Percentiles rank a stretch among this genome's conserved stretches.
These are phyloP conservation scores for Phragmatobia fuliginosa DNA, from an alignment of 2,888 invertebrate species.

Conservation along the genomic window DNA sequence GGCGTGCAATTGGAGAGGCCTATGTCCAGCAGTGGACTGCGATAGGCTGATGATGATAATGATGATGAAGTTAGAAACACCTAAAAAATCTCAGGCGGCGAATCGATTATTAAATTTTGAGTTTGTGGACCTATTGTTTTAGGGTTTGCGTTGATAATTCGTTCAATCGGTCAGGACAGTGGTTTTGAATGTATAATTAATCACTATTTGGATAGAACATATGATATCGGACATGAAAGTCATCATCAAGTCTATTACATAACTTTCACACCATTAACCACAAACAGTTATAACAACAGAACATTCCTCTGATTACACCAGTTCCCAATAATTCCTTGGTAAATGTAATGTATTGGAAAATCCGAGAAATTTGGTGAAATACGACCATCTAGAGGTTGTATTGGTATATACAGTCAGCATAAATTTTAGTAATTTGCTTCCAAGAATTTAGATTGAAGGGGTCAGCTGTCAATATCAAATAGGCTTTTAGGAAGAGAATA, in stretches of 20 bases:
- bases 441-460: neutral
- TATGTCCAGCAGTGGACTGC: too few relatives aligned
- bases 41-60: too few relatives aligned
- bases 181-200: too few relatives aligned
- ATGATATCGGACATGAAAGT: too few relatives aligned
- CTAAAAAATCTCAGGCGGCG: too few relatives aligned
- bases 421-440: neutral
- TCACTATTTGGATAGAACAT: too few relatives aligned
- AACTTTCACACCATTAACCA: slow-evolving; percentile 16
- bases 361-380: slow-evolving; percentile 19
- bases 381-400: slow-evolving; percentile 16
- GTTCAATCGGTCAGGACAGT: too few relatives aligned
- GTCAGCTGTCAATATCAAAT: neutral
- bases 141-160: too few relatives aligned
- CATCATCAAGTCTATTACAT: neutral
- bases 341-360: slow-evolving; percentile 36
- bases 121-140: too few relatives aligned
- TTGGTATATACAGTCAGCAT: slow-evolving; percentile 12
- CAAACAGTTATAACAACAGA: slow-evolving; percentile 15
- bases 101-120: too few relatives aligned
- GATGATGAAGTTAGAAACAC: too few relatives aligned
- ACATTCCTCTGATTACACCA: slow-evolving; percentile 28
- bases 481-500: neutral
- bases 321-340: slow-evolving; percentile 32
- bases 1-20: too few relatives aligned